A percentile compares a stretch with the other conserved stretches of the same genome.
phyloP scores from a whole-genome alignment of 2,797 vertebrate species.

The Setipinna tenuifilis region DNA sequence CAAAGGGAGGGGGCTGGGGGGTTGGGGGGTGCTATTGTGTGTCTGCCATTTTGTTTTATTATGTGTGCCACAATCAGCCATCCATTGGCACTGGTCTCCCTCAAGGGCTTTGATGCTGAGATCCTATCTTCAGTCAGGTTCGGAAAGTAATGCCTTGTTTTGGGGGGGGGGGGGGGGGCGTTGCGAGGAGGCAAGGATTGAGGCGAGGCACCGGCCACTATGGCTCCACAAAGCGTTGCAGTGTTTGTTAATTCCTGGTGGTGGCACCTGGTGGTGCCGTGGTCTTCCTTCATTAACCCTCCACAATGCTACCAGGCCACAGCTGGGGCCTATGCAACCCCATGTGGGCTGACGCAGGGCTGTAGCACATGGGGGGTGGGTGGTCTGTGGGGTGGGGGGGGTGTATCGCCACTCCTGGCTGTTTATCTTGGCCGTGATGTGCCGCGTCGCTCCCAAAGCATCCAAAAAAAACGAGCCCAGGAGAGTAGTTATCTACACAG shows the following conservation, averaged over 20 bases:
- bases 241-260: no score
- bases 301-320: neutral
- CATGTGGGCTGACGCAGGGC: no score
- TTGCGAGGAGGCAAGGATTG: neutral
- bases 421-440: slow-evolving; percentile 6
- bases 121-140: neutral
- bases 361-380: no score
- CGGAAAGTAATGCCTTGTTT: no score
- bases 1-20: neutral
- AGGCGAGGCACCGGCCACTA: neutral
- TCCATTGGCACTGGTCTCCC: neutral
- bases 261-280: no score
- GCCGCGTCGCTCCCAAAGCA: neutral
- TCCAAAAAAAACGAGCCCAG: neutral
- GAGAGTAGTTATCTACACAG: neutral
- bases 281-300: neutral
- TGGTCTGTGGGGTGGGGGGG: no score
- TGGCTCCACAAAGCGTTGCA: no score
- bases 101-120: neutral
- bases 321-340: neutral
- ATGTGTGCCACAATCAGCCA: neutral
- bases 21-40: neutral
- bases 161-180: neutral
- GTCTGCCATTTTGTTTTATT: neutral
- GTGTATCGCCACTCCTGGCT: neutral